Evolutionary conservation across 2,888 invertebrate genomes (phyloP).

Genomic region (Heliconius sara): DNA sequence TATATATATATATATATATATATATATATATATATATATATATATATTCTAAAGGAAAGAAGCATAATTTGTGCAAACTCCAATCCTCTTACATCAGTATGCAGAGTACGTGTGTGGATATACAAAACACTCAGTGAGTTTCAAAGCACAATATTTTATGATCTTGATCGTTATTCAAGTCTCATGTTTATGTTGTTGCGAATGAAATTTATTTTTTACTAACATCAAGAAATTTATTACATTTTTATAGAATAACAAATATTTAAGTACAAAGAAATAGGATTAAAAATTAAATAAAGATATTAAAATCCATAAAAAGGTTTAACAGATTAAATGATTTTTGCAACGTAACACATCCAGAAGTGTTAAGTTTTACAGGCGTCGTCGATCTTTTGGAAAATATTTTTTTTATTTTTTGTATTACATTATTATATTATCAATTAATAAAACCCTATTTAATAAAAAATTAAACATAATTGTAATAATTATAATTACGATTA

Average conservation of each 20-base stretch:
- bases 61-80: slow-evolving; percentile 66
- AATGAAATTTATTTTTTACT: slow-evolving; percentile 14
- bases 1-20: too few relatives aligned
- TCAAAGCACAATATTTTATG: slow-evolving; percentile 23
- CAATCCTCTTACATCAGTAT: slow-evolving; percentile 81
- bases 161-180: slow-evolving; percentile 24
- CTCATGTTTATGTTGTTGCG: slow-evolving; percentile 16
- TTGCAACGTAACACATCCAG: too few relatives aligned
- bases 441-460: too few relatives aligned
- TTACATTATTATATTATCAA: too few relatives aligned
- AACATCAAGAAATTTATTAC: neutral
- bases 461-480: slow-evolving; percentile 10
- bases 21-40: too few relatives aligned
- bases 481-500: slow-evolving; percentile 49
- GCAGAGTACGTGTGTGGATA: slow-evolving; percentile 55
- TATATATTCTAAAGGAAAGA: neutral
- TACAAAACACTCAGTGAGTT: slow-evolving; percentile 24
- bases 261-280: neutral
- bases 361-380: too few relatives aligned
- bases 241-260: neutral
- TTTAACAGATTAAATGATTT: too few relatives aligned
- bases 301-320: too few relatives aligned
- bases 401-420: too few relatives aligned
- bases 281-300: too few relatives aligned
- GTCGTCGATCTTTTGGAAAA: too few relatives aligned